Evolutionary conservation across 2,888 invertebrate genomes (phyloP), one percentile per base, ranked within the genome.

Genomic region (Hymenopus coronatus): DNA sequence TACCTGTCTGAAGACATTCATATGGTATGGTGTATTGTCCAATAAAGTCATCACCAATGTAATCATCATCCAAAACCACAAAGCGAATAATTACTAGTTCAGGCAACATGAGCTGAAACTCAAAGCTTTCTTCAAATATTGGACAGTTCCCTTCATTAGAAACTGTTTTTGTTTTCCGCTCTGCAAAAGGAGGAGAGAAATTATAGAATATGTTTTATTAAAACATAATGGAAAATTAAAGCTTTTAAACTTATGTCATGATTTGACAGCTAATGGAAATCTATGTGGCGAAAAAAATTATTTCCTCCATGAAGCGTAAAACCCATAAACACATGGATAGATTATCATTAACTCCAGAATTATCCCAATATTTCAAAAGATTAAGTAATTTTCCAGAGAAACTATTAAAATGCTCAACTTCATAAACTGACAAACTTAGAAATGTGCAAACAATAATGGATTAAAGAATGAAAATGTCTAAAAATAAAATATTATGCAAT

Each of bases 21-120:
- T 95, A 94, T 25, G 95, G 95, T 90, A 95, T 93, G n/a, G 95
- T 94, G 91, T 94, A 94, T 91, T 95, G 95, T 8, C 95, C 95
- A 91, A 95, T 95, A 91, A 95, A 95, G 91, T 95, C 95, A 92
- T 95, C 95, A 3, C 94, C 92, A 91, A 94, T 94, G 91, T 91
- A 94, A 82, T 94, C 94, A 91, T 94, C 94, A 91, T 95, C 95
- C 82, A 95, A 92, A 9, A 95, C 94, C 46, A 94, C 93, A 91
- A 95, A 94, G 40, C 95, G 93, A 25, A 95, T 93, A 88, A 95
- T 92, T 4, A 95, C 95, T 90, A 95, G 91, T 91, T 95, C 95
- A 28, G 95, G 95, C 40, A 95, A 93, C 91, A 94, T 93, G 88
- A 95, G 93, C 91, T 94, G 94, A 92, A 95, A 95, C 92, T 95